Conservation (phyloP, 2,797 vertebrate species). For the Sebastes nivosus region DNA sequence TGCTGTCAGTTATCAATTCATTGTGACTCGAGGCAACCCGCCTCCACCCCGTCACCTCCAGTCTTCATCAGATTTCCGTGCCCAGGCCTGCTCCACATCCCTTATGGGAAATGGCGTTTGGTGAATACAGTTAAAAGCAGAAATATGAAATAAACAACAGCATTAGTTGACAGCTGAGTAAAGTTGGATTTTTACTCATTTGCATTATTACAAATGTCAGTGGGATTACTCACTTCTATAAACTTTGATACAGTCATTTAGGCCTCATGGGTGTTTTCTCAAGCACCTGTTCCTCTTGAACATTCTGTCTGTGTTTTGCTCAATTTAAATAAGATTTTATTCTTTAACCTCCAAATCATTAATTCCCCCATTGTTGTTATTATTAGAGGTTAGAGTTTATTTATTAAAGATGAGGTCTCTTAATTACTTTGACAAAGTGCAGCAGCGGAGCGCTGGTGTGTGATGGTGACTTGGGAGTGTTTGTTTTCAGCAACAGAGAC, state of each 20-base stretch:
- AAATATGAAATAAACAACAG: neutral
- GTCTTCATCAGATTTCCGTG: too few species aligned
- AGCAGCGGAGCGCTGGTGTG: neutral
- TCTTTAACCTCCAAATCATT: neutral
- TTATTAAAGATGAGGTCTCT: constrained; percentile 1
- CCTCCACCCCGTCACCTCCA: too few species aligned
- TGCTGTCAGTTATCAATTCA: too few species aligned
- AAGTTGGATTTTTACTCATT: neutral
- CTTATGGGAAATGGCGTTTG: neutral
- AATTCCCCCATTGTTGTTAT: neutral
- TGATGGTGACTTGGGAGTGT: constrained; percentile 3
- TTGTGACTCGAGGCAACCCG: too few species aligned
- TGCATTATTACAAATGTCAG: neutral
- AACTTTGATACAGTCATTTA: neutral
- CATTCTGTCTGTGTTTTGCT: neutral
- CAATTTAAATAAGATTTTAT: neutral
- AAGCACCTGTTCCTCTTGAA: neutral
- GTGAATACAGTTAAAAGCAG: neutral
- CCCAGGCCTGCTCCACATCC: too few species aligned
- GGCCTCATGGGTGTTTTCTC: neutral
- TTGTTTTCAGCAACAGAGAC: constrained; percentile 19
- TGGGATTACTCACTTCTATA: neutral
- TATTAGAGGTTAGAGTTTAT: neutral
- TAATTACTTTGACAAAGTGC: constrained; percentile 7
- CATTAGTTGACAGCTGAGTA: neutral